Evolutionary conservation across 2,888 invertebrate species (phyloP), one percentile per base, ranked within the genome.

Genomic region (Lasioglossum pauxillum): DNA sequence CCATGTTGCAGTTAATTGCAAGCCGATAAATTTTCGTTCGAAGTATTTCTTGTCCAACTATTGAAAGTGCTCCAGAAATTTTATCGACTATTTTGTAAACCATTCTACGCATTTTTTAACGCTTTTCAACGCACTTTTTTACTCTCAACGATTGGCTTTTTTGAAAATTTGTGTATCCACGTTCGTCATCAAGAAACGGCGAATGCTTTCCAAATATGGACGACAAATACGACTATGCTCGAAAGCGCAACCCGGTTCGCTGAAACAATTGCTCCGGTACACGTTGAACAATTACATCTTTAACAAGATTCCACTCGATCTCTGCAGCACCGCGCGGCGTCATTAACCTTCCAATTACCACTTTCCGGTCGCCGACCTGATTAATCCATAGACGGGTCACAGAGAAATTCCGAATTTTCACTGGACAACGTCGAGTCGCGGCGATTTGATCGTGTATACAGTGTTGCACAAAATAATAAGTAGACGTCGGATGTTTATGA

Each of bases 271-370:
- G 4, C 60, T 64, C 27, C n/a, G n/a, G 27, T 67, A 31, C 19
- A 31, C 67, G 19, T 19, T 27, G 16, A 67, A 67, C 35, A 67
- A 67, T 67, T 67, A 31, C 67, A 67, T 73, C 27, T 71, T 84
- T 78, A 78, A 74, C 53, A 69, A 60, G 84, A n/a, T 49, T 38
- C 7, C 27, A 44, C 53, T 80, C 74, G 67, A 80, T 77, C 27
- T n/a, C 60, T n/a, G 16, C 83, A 31, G 57, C 35, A 67, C n/a
- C 67, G 38, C 57, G 35, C 53, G 41, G 76, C 80, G 38, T 78
- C 75, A 75, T 84, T 86, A 78, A 84, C 84, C 72, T 31, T 64
- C 76, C 78, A 69, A 84, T 82, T 76, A 79, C 49, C 78, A 57
- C 41, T 38, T 44, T 73, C 41, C 3, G n/a, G n/a, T n/a, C 14